Evolutionary conservation across 1,140 invertebrate species (phyloP).

Genomic region (Sarcophaga peregrina): DNA sequence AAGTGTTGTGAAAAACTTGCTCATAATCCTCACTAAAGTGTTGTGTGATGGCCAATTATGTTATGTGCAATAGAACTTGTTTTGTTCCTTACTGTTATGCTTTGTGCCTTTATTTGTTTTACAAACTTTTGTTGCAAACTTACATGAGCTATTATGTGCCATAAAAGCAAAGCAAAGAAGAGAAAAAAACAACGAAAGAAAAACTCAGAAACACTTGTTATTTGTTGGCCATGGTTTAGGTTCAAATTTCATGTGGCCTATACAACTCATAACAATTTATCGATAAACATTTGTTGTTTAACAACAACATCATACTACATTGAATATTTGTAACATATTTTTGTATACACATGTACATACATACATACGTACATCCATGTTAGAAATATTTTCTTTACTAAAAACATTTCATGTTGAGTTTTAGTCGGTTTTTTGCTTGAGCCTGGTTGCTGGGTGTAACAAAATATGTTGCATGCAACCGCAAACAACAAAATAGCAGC

Average conservation of each 20-base stretch:
- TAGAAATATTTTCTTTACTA: neutral
- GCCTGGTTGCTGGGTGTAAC: no score
- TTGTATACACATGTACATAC: neutral
- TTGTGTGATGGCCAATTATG: no score
- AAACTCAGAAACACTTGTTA: neutral
- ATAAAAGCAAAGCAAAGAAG: neutral
- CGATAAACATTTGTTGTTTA: no score
- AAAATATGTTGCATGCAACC: no score
- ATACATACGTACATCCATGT: neutral
- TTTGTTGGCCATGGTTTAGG: neutral
- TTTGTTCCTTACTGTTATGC: neutral
- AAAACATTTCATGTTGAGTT: neutral
- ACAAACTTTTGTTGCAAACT: neutral
- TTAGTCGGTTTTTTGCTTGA: no score
- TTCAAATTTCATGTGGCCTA: neutral
- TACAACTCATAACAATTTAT: neutral
- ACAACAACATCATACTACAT: neutral
- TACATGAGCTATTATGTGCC: neutral
- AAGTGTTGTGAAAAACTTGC: no score
- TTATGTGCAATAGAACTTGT: neutral
- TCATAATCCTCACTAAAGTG: no score
- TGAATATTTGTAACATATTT: neutral
- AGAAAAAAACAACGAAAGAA: no score
- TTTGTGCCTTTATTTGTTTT: neutral
- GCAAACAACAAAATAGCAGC: no score